These are phyloP conservation scores for Drosophila guanche DNA, from an alignment of 1,140 invertebrate species.

Conservation along the genomic window DNA sequence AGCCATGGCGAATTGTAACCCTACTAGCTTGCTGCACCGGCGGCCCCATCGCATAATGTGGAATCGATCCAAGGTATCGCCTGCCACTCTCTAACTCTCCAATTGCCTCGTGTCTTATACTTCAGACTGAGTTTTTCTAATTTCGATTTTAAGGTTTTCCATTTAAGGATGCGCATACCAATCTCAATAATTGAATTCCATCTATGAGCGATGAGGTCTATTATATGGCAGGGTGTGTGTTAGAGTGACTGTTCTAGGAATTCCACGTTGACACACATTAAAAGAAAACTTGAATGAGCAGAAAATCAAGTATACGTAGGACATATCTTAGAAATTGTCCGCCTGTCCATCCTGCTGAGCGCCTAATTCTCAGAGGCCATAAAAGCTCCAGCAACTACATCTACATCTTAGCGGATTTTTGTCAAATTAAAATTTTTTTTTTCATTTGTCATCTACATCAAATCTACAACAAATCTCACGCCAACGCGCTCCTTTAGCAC, in stretches of 20 bases:
- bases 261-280: slow-evolving; percentile 12
- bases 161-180: slow-evolving; percentile 34
- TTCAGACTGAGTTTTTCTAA: slow-evolving; percentile 13
- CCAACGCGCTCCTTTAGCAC: too few species aligned
- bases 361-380: too few species aligned
- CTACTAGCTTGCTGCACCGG: slow-evolving; percentile 4
- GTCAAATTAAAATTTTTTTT: too few species aligned
- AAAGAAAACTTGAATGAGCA: slow-evolving; percentile 1
- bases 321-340: slow-evolving; percentile 3
- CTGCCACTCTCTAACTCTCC: slow-evolving; percentile 18
- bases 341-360: too few species aligned
- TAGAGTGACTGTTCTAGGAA: neutral
- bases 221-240: slow-evolving; percentile 31
- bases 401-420: too few species aligned
- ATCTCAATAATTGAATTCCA: slow-evolving; percentile 26
- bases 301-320: slow-evolving; percentile 9
- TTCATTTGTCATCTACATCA: too few species aligned
- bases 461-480: too few species aligned
- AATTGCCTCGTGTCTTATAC: slow-evolving; percentile 32
- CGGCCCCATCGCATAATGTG: slow-evolving; percentile 4
- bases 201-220: slow-evolving; percentile 1
- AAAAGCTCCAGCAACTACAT: too few species aligned
- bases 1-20: slow-evolving; percentile 58
- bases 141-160: slow-evolving; percentile 39
- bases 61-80: slow-evolving; percentile 34